A percentile compares a stretch with the other conserved stretches of the same genome.
phyloP scores from a whole-genome alignment of 2,797 vertebrate species.

The Periparus ater region DNA sequence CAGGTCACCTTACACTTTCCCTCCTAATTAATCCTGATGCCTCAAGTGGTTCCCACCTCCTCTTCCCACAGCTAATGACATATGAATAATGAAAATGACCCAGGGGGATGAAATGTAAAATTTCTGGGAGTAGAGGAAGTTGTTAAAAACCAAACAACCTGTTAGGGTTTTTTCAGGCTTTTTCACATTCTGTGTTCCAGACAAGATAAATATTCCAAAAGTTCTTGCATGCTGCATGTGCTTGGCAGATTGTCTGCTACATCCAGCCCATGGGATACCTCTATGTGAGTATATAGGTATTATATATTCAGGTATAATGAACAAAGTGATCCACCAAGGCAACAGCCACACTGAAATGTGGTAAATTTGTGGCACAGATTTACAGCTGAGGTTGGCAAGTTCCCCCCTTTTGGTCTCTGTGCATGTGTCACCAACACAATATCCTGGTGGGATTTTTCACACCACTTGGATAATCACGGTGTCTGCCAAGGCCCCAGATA shows the following conservation, averaged over 20 bases:
- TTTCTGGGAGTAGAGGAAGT: not conserved
- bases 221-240: not conserved
- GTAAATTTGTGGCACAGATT: not conserved
- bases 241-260: not conserved
- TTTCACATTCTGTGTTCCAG: not conserved
- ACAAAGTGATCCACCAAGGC: not conserved
- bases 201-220: accelerated
- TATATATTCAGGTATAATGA: not conserved
- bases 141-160: not conserved
- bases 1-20: not conserved
- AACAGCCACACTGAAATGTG: accelerated
- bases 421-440: not conserved
- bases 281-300: not conserved
- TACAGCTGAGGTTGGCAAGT: not conserved
- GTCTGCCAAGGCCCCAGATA: not conserved
- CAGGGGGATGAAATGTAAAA: not conserved
- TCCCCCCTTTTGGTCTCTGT: not conserved
- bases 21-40: not conserved
- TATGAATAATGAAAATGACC: not conserved
- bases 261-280: accelerated
- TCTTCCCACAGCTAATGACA: not conserved
- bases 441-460: not conserved
- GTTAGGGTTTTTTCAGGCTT: not conserved
- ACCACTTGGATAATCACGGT: accelerated
- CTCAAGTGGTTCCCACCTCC: not conserved